Conservation (phyloP, 2,797 vertebrate genomes). For the Enoplosus armatus region DNA sequence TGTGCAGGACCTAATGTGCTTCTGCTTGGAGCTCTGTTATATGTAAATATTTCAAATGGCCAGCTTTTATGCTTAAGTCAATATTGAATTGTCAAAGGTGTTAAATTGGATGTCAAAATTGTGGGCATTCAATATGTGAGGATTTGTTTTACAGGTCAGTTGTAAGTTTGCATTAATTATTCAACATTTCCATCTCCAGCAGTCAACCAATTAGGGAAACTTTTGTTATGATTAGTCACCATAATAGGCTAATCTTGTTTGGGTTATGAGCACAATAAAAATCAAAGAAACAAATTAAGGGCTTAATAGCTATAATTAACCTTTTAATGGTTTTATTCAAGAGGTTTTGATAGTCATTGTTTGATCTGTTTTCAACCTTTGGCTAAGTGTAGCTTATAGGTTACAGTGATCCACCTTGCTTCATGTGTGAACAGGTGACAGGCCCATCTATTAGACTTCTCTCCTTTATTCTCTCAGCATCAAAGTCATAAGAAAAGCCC, state of each 20-base stretch:
- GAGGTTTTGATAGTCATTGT: conserved; percentile 62
- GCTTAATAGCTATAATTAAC: conserved; percentile 21
- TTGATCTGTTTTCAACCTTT: conserved; percentile 71
- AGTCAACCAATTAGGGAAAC: conserved; percentile 1
- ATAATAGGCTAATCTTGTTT: conserved; percentile 18
- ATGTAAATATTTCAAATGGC: not conserved
- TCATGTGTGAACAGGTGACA: conserved; percentile 80
- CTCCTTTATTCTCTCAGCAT: conserved; percentile 76
- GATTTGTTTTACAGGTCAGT: not conserved
- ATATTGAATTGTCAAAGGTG: not conserved
- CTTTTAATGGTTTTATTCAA: conserved; percentile 47
- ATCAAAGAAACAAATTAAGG: conserved; percentile 50
- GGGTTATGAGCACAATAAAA: conserved; percentile 21
- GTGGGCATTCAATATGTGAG: not conserved
- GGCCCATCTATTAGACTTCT: conserved; percentile 53
- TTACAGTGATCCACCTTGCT: conserved; percentile 57
- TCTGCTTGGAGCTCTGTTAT: not conserved
- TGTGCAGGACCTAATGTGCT: not conserved
- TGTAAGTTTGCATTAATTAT: conserved; percentile 1
- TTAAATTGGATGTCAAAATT: not conserved
- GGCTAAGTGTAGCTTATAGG: conserved; percentile 39
- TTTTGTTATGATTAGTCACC: conserved; percentile 5
- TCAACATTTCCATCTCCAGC: conserved; percentile 1
- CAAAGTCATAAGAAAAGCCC: conserved; percentile 80
- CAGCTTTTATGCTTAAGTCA: not conserved